Percentiles rank a stretch among this genome's conserved stretches.
Evolutionary conservation across 2,113 vertebrate species (phyloP).

Genomic region (Falco punctatus): DNA sequence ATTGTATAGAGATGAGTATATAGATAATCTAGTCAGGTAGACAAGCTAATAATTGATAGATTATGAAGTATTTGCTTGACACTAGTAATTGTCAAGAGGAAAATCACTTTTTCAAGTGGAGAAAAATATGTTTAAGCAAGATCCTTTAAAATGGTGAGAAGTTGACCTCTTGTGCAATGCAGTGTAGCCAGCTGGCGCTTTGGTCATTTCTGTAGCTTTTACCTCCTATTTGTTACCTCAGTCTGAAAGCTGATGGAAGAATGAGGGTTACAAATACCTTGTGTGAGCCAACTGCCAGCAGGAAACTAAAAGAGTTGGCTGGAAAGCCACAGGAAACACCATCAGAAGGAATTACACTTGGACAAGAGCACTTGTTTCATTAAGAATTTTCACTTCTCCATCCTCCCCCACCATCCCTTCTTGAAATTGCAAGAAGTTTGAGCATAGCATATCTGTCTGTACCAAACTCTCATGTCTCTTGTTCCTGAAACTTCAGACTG

Average conservation of each 20-base stretch:
- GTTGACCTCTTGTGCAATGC: neutral
- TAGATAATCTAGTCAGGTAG: neutral
- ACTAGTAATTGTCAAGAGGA: accelerated
- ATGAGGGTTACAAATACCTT: neutral
- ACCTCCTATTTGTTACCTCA: slow-evolving; percentile 24
- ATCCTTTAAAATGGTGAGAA: neutral
- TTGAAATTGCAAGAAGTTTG: neutral
- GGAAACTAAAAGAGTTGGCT: slow-evolving; percentile 37
- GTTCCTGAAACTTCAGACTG: neutral
- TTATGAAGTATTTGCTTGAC: neutral
- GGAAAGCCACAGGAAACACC: slow-evolving; percentile 71
- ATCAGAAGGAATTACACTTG: slow-evolving; percentile 70
- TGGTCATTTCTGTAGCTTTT: neutral
- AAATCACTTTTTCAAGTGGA: neutral
- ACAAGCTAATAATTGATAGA: neutral
- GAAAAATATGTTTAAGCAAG: neutral
- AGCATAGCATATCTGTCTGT: neutral
- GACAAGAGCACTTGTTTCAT: slow-evolving; percentile 61
- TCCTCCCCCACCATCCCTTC: neutral
- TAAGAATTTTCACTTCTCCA: neutral
- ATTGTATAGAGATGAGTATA: neutral
- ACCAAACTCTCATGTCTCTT: neutral
- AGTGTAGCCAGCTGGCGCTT: neutral
- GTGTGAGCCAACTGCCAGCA: slow-evolving; percentile 42
- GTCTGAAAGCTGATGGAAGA: slow-evolving; percentile 22